A percentile compares a stretch with the other conserved stretches of the same genome.
phyloP scores from a whole-genome alignment of 2,888 invertebrate species.

The Leptinotarsa rubiginosa region DNA sequence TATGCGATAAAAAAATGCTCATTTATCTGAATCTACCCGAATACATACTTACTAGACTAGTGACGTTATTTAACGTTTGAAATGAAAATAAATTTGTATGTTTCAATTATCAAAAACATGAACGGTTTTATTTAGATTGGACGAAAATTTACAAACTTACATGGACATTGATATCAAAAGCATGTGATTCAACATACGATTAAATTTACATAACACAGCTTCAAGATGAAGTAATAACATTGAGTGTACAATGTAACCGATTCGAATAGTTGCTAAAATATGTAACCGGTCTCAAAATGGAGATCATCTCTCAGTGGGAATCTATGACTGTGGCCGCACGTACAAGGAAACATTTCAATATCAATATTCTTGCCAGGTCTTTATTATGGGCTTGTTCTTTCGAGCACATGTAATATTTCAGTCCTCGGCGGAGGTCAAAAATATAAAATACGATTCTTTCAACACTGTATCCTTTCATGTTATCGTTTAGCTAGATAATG shows the following conservation, averaged over 20 bases:
- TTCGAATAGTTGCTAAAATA: slow-evolving; percentile 13
- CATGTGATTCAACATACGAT: not conserved
- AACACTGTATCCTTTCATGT: slow-evolving; percentile 37
- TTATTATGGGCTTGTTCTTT: slow-evolving; percentile 34
- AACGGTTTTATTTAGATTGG: no score
- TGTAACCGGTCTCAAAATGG: slow-evolving; percentile 21
- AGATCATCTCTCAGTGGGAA: slow-evolving; percentile 13
- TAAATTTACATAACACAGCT: not conserved
- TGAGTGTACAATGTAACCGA: slow-evolving; percentile 14
- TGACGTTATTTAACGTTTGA: no score
- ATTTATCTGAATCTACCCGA: no score
- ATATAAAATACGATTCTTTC: slow-evolving; percentile 37
- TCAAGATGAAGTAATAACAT: slow-evolving; percentile 9
- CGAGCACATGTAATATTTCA: slow-evolving; percentile 40
- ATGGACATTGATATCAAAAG: not conserved
- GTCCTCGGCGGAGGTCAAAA: slow-evolving; percentile 37
- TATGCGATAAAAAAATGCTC: no score
- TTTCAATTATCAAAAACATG: no score
- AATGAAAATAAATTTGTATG: no score
- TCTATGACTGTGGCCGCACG: slow-evolving; percentile 24
- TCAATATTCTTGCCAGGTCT: slow-evolving; percentile 30
- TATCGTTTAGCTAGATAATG: slow-evolving; percentile 16
- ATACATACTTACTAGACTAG: no score
- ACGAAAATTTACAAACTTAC: not conserved
- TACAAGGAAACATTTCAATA: slow-evolving; percentile 31